phyloP scores from a whole-genome alignment of 2,797 vertebrate genomes.

The Poeciliopsis presidionis region DNA sequence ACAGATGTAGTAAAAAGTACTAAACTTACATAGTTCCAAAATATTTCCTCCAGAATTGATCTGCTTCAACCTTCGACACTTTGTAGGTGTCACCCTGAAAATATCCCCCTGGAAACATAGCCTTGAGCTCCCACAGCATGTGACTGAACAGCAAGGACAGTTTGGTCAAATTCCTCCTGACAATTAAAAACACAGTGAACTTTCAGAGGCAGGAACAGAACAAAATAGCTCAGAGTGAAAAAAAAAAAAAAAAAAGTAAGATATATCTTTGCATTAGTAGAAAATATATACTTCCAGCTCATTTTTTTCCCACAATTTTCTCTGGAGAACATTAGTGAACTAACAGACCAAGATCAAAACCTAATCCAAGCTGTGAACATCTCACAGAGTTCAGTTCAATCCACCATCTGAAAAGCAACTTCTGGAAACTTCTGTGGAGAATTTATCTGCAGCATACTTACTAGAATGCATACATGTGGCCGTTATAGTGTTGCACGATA shows the following conservation, averaged over 20 bases:
- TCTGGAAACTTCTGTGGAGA: too few species aligned
- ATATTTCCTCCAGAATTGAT: slow-evolving; percentile 82
- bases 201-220: slow-evolving; percentile 23
- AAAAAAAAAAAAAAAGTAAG: background rate
- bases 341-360: background rate
- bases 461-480: too few species aligned
- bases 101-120: slow-evolving; percentile 80
- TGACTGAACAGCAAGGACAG: slow-evolving; percentile 90
- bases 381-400: too few species aligned
- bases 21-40: slow-evolving; percentile 84
- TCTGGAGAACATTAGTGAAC: background rate
- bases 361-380: too few species aligned
- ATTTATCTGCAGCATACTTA: too few species aligned
- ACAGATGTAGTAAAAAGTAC: background rate
- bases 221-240: background rate
- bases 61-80: slow-evolving; percentile 77
- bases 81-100: slow-evolving; percentile 84
- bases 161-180: slow-evolving; percentile 87
- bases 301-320: background rate
- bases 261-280: background rate
- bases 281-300: background rate
- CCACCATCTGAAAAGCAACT: too few species aligned
- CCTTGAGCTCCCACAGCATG: slow-evolving; percentile 85
- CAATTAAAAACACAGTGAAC: slow-evolving; percentile 10
- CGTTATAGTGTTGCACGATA: background rate